Evolutionary conservation across 2,113 vertebrate genomes (phyloP), one percentile per base, ranked within the genome.

Genomic region (Anser cygnoides): DNA sequence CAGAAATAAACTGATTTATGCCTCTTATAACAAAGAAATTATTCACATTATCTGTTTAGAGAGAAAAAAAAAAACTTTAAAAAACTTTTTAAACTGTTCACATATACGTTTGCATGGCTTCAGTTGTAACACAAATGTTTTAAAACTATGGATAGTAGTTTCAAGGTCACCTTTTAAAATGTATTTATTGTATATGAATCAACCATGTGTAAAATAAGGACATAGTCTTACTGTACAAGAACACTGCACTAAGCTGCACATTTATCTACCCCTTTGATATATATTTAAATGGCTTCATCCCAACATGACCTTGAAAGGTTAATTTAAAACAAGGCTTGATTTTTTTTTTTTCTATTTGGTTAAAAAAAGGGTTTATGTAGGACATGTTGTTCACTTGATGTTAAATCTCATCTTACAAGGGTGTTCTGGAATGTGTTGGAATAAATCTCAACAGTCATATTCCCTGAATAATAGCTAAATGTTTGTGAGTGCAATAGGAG

Each of bases 401-500:
- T 89, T 89, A 97, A 96, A 97, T 94, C 87, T 95, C 95, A 65
- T 96, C 93, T 97, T 96, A 95, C 95, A 97, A 95, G 94, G 82
- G 93, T 95, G 93, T 92, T 96, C 94, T 96, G 97, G 95, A 96
- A 97, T 97, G 93, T 93, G 93, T 91, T 96, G 95, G 95, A 97
- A 97, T 93, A 96, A 95, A 94, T 80, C 95, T 93, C 82, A 91
- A 65, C 73, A 95, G 95, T 93, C 92, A 84, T 91, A 89, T 94
- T 97, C 90, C 70, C 78, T 94, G 96, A 95, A 93, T 85, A 96
- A 97, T 78, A 87, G 80, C 79, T 92, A 84, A 89, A 89, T 91
- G 68, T 86, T 95, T 95, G 84, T 79, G 41, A 96, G 75, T 93
- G 84, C 73, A 92, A 94, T 88, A 70, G 77, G 84, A 94, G 93